Conservation (phyloP, 2,888 invertebrate genomes). For the Trachelus iudaicus region DNA sequence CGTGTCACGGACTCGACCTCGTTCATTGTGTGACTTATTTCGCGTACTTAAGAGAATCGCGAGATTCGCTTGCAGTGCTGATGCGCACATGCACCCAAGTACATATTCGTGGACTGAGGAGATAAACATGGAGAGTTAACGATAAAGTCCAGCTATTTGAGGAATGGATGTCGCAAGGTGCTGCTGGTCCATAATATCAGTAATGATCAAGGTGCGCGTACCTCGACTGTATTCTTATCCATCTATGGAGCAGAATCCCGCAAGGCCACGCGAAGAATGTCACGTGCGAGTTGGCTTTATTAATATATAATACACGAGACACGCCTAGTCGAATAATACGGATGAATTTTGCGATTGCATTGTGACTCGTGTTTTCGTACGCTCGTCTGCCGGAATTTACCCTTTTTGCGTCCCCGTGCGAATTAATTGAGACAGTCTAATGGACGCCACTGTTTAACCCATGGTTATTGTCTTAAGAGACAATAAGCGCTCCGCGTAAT, state of each 20-base stretch:
- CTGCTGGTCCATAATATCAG: slow-evolving; percentile 7
- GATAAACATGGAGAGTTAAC: not conserved
- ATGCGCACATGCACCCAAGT: not conserved
- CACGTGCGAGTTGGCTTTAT: slow-evolving; percentile 27
- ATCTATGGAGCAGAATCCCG: slow-evolving; percentile 26
- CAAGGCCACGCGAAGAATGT: slow-evolving; percentile 28
- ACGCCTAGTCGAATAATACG: not conserved
- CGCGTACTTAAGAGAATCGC: not conserved
- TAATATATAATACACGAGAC: not conserved
- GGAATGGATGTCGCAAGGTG: slow-evolving; percentile 24
- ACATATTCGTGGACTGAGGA: not conserved
- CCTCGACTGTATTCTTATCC: slow-evolving; percentile 25
- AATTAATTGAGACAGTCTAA: not conserved
- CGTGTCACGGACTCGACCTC: slow-evolving; percentile 34
- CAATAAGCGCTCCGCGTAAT: not conserved
- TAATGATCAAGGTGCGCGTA: slow-evolving; percentile 18
- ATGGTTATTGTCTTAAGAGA: not conserved
- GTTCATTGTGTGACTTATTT: slow-evolving; percentile 6
- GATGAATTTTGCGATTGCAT: not conserved
- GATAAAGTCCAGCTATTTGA: not conserved
- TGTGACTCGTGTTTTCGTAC: not conserved
- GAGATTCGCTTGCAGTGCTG: not conserved
- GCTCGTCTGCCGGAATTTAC: not conserved
- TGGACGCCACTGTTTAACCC: not conserved
- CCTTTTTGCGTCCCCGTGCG: not conserved